Conservation (phyloP, 2,113 vertebrate genomes). For the Abramis brama region DNA sequence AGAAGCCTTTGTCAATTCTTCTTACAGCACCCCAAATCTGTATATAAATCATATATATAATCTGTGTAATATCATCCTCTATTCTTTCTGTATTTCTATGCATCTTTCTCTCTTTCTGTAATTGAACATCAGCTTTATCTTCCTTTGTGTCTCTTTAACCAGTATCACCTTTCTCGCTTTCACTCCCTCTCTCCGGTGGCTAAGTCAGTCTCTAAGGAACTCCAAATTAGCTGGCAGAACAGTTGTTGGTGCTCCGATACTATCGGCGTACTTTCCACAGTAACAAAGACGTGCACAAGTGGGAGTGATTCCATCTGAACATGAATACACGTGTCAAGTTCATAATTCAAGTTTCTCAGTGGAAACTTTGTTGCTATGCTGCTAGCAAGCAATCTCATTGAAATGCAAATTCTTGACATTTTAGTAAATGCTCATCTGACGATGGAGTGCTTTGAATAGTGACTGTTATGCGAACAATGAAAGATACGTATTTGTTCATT, state of each 20-base stretch:
- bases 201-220: constrained; percentile 28
- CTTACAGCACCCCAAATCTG: background rate
- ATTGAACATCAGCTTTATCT: constrained; percentile 6
- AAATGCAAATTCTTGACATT: constrained; percentile 29
- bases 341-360: constrained; percentile 12
- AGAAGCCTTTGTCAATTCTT: constrained; percentile 10
- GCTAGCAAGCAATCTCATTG: background rate
- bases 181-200: constrained; percentile 9
- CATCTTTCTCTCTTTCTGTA: background rate
- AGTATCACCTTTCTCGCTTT: background rate
- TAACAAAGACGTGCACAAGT: constrained; percentile 23
- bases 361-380: background rate
- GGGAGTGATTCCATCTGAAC: background rate
- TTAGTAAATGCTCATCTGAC: background rate
- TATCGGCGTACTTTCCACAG: constrained; percentile 44
- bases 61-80: too few species aligned
- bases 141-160: constrained; percentile 9
- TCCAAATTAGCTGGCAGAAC: background rate
- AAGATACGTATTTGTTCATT: constrained; percentile 21
- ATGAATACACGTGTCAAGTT: constrained; percentile 11
- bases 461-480: background rate
- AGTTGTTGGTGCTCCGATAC: constrained; percentile 13
- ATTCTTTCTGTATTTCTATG: background rate
- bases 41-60: background rate
- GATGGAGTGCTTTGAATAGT: constrained; percentile 1